Evolutionary conservation across 2,888 invertebrate species (phyloP).

Genomic region (Apamea crenata): DNA sequence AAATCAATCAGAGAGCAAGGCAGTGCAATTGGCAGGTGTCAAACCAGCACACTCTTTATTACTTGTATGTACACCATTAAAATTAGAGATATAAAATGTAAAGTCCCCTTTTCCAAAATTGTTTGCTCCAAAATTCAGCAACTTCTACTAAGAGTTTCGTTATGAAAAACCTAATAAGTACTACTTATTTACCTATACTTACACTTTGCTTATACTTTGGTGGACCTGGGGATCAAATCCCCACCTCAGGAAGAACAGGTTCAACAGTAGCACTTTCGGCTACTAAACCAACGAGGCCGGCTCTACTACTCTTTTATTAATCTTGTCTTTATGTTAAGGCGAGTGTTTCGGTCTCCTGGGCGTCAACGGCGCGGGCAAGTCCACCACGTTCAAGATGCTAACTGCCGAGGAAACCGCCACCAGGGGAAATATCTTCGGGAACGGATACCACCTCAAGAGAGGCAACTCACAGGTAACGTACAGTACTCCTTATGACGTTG

Average conservation of each 20-base stretch:
- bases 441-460: constrained; percentile 74
- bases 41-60: too few relatives aligned
- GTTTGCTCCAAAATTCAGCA: not conserved
- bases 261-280: not conserved
- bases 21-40: too few relatives aligned
- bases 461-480: constrained; percentile 46
- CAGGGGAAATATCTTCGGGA: constrained; percentile 84
- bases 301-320: not conserved
- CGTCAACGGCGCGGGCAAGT: constrained; percentile 97
- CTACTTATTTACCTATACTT: not conserved
- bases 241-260: not conserved
- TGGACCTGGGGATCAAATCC: not conserved
- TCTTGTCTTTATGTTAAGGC: constrained; percentile 76
- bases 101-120: not conserved
- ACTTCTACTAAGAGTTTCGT: not conserved
- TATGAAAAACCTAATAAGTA: not conserved
- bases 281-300: not conserved
- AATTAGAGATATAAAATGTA: not conserved
- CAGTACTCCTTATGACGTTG: not conserved
- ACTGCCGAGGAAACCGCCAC: constrained; percentile 92
- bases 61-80: too few relatives aligned
- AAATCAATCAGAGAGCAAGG: too few relatives aligned
- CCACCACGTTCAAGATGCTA: constrained; percentile 96
- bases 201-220: not conserved
- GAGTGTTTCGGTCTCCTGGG: constrained; percentile 96